Evolutionary conservation across 2,888 invertebrate genomes (phyloP).

Genomic region (Eupithecia tripunctaria): DNA sequence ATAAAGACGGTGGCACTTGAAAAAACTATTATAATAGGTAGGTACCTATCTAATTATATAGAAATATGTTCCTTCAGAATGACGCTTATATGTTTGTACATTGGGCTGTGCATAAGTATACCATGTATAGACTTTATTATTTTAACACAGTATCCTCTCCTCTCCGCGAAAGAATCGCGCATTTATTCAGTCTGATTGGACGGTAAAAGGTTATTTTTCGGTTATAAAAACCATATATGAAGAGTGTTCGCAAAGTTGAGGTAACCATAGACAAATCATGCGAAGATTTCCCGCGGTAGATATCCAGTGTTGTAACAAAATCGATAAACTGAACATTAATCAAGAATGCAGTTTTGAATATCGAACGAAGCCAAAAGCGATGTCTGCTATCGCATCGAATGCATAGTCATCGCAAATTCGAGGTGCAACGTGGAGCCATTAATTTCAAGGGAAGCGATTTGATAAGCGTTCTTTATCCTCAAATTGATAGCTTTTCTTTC

Average conservation of each 20-base stretch:
- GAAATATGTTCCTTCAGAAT: too few species aligned
- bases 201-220: not conserved
- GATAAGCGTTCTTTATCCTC: slow-evolving; percentile 27
- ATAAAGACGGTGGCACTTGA: too few species aligned
- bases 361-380: slow-evolving; percentile 70
- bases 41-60: too few species aligned
- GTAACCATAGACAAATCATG: slow-evolving; percentile 4
- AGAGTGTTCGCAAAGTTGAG: not conserved
- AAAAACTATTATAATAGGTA: too few species aligned
- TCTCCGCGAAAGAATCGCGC: not conserved
- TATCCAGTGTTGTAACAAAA: slow-evolving; percentile 41
- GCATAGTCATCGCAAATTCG: slow-evolving; percentile 65
- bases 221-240: not conserved
- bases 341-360: slow-evolving; percentile 77
- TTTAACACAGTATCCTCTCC: not conserved
- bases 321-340: slow-evolving; percentile 70
- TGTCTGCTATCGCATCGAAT: slow-evolving; percentile 64
- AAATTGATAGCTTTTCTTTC: slow-evolving; percentile 15
- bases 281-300: slow-evolving; percentile 21
- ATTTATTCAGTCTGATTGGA: not conserved
- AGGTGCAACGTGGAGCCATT: slow-evolving; percentile 52
- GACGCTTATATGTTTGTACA: too few species aligned
- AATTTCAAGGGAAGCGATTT: slow-evolving; percentile 28
- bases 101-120: too few species aligned
- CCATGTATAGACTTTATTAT: not conserved